A percentile compares a stretch with the other conserved stretches of the same genome.
Evolutionary conservation across 2,888 invertebrate species (phyloP).

Genomic region (Eupithecia subumbrata): DNA sequence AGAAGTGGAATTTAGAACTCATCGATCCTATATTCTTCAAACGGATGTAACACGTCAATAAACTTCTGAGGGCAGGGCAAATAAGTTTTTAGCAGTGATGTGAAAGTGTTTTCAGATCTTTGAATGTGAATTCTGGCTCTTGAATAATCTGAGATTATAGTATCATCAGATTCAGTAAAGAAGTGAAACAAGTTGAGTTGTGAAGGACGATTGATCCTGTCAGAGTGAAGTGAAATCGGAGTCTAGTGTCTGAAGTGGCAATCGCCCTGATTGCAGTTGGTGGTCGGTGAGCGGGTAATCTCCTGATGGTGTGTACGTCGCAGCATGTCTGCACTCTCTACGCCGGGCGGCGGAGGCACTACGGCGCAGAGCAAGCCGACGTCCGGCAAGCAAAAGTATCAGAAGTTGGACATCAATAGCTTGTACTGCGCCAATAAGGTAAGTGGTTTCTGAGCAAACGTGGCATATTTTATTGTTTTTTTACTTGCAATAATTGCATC

Average conservation of each 20-base stretch:
- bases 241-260: slow-evolving; percentile 52
- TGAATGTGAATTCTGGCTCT: slow-evolving; percentile 25
- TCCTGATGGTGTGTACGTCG: slow-evolving; percentile 95
- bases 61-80: slow-evolving; percentile 77
- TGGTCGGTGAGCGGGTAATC: slow-evolving; percentile 80
- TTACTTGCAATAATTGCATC: background rate
- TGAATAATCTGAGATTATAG: background rate
- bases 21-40: slow-evolving; percentile 75
- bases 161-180: background rate
- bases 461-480: slow-evolving; percentile 20
- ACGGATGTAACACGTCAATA: slow-evolving; percentile 84
- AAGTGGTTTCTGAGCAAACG: slow-evolving; percentile 65
- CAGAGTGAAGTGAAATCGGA: slow-evolving; percentile 51
- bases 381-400: slow-evolving; percentile 96
- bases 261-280: slow-evolving; percentile 77
- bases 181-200: slow-evolving; percentile 41
- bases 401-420: slow-evolving; percentile 98
- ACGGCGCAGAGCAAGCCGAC: slow-evolving; percentile 84
- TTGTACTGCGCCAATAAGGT: slow-evolving; percentile 95
- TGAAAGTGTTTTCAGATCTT: slow-evolving; percentile 68
- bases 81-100: slow-evolving; percentile 67
- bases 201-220: slow-evolving; percentile 54
- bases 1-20: slow-evolving; percentile 56
- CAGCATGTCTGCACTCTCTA: slow-evolving; percentile 98
- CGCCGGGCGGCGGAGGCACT: slow-evolving; percentile 87